phyloP scores from a whole-genome alignment of 2,888 invertebrate species.

The Yponomeuta evonymella region DNA sequence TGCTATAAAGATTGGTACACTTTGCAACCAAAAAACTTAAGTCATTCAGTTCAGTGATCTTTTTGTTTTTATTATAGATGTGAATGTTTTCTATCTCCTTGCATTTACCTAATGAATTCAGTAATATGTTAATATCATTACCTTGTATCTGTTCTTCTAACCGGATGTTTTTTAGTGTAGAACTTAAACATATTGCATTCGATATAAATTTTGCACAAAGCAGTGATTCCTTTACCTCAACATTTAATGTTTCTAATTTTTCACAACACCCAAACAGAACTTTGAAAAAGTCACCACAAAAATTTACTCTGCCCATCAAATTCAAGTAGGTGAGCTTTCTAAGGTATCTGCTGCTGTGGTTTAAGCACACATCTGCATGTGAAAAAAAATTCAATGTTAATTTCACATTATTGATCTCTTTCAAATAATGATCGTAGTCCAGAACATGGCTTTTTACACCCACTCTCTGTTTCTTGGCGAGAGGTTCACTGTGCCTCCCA shows the following conservation, averaged over 20 bases:
- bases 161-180: slow-evolving; percentile 48
- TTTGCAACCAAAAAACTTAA: slow-evolving; percentile 40
- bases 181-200: slow-evolving; percentile 38
- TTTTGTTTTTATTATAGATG: slow-evolving; percentile 34
- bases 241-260: slow-evolving; percentile 46
- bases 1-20: slow-evolving; percentile 46
- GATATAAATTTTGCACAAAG: slow-evolving; percentile 32
- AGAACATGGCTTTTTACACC: slow-evolving; percentile 33
- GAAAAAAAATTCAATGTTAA: slow-evolving; percentile 36
- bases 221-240: slow-evolving; percentile 21
- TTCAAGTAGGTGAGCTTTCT: slow-evolving; percentile 53
- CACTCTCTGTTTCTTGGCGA: slow-evolving; percentile 36
- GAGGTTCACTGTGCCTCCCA: slow-evolving; percentile 11
- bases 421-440: slow-evolving; percentile 43
- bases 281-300: slow-evolving; percentile 47
- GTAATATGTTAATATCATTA: slow-evolving; percentile 28
- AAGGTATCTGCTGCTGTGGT: slow-evolving; percentile 38
- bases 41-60: slow-evolving; percentile 34
- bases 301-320: slow-evolving; percentile 41
- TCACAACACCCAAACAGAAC: slow-evolving; percentile 45
- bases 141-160: slow-evolving; percentile 39
- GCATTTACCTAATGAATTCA: slow-evolving; percentile 46
- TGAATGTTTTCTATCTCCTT: slow-evolving; percentile 50
- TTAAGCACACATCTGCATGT: slow-evolving; percentile 34
- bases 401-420: slow-evolving; percentile 36